A percentile compares a stretch with the other conserved stretches of the same genome.
Conservation (phyloP, 2,888 invertebrate species). For the Orthosia gracilis region DNA sequence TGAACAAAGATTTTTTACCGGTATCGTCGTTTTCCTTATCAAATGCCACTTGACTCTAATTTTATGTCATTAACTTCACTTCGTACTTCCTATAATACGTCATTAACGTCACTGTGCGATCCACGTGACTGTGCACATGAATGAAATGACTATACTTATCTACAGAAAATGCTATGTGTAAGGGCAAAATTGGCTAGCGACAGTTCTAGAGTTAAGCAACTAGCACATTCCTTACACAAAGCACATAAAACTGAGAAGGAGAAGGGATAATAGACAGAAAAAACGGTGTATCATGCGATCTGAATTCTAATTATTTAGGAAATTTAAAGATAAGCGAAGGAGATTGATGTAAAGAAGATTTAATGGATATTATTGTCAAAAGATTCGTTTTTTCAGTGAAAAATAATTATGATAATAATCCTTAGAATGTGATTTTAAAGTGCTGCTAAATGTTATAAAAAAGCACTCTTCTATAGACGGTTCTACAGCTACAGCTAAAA, state of each 20-base stretch:
- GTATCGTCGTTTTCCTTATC: not conserved
- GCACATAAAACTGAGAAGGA: no score
- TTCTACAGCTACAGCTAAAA: no score
- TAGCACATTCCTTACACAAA: not conserved
- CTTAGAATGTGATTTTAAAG: no score
- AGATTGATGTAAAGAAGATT: no score
- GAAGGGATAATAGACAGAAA: no score
- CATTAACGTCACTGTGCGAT: not conserved
- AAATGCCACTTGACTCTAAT: constrained; percentile 15
- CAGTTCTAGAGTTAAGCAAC: not conserved
- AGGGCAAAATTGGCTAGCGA: not conserved
- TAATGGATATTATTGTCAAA: no score
- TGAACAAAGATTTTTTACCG: not conserved
- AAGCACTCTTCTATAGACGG: no score
- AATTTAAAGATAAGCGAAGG: not conserved
- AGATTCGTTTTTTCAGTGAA: no score
- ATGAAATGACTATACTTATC: constrained; percentile 3
- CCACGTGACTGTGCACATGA: not conserved
- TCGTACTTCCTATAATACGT: not conserved
- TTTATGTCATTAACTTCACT: constrained; percentile 22
- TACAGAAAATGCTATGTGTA: not conserved
- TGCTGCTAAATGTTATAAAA: no score
- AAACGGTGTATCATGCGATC: no score
- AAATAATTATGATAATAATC: no score
- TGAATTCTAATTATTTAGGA: no score